A percentile compares a stretch with the other conserved stretches of the same genome.
These are phyloP conservation scores for Apolygus lucorum DNA, from an alignment of 1,140 invertebrate species.

Conservation along the genomic window DNA sequence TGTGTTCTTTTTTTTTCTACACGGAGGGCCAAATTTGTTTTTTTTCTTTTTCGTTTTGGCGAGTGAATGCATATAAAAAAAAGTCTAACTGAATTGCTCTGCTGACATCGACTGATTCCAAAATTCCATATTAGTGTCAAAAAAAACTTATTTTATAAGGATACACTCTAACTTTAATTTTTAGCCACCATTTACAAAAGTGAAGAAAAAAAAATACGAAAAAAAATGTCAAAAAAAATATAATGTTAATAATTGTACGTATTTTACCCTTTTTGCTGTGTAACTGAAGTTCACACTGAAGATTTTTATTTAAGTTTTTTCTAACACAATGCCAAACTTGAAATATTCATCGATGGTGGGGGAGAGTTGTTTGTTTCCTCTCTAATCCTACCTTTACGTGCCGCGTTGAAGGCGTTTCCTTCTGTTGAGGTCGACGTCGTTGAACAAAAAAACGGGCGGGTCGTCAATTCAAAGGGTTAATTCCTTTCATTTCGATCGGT, in stretches of 20 bases:
- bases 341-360: constrained; percentile 9
- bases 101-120: constrained; percentile 28
- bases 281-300: constrained; percentile 11
- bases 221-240: constrained; percentile 22
- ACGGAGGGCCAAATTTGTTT: no score
- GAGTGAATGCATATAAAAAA: constrained; percentile 21
- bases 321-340: constrained; percentile 26
- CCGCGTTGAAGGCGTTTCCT: no score
- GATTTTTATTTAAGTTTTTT: constrained; percentile 13
- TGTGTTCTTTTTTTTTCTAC: no score
- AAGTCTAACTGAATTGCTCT: neutral
- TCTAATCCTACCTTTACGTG: no score
- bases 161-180: constrained; percentile 24
- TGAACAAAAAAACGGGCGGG: no score
- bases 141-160: constrained; percentile 18
- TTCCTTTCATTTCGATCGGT: no score
- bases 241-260: no score
- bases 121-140: constrained; percentile 29
- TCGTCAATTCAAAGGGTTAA: no score
- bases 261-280: constrained; percentile 23
- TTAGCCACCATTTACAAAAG: constrained; percentile 23
- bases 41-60: constrained; percentile 3
- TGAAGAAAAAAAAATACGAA: neutral
- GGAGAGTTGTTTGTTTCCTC: neutral
- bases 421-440: no score